phyloP scores from a whole-genome alignment of 2,797 vertebrate species.

The Phrynocephalus guinanensis region DNA sequence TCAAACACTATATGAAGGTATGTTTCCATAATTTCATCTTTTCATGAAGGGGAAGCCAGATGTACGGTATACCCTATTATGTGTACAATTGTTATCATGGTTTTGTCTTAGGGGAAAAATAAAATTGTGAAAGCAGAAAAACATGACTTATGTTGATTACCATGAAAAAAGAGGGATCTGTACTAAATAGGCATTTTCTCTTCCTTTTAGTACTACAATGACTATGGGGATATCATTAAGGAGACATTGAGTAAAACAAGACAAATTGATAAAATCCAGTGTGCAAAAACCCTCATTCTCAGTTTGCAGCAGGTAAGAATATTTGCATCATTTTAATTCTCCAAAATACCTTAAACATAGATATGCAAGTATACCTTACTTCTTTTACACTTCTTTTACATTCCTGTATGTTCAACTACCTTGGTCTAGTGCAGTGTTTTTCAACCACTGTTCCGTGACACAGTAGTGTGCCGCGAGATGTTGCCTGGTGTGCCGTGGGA shows the following conservation, averaged over 20 bases:
- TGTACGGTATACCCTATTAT: background rate
- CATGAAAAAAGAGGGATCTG: conserved; percentile 6
- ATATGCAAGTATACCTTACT: background rate
- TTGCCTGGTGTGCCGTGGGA: too few species aligned
- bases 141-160: conserved; percentile 1
- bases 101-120: background rate
- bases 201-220: conserved; percentile 93
- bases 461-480: too few species aligned
- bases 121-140: background rate
- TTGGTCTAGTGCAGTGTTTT: background rate
- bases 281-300: conserved; percentile 99
- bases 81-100: background rate
- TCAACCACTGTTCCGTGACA: too few species aligned
- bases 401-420: background rate
- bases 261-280: conserved; percentile 98
- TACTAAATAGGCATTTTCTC: conserved; percentile 10
- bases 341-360: background rate
- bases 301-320: conserved; percentile 96
- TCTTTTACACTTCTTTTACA: background rate
- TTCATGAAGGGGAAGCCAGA: conserved; percentile 11
- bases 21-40: conserved; percentile 36
- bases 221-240: conserved; percentile 99
- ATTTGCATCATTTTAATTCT: conserved; percentile 29
- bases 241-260: conserved; percentile 98
- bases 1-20: conserved; percentile 99